Evolutionary conservation across 2,888 invertebrate species (phyloP), one percentile per base, ranked within the genome.

Genomic region (Epinotia brunnichana): DNA sequence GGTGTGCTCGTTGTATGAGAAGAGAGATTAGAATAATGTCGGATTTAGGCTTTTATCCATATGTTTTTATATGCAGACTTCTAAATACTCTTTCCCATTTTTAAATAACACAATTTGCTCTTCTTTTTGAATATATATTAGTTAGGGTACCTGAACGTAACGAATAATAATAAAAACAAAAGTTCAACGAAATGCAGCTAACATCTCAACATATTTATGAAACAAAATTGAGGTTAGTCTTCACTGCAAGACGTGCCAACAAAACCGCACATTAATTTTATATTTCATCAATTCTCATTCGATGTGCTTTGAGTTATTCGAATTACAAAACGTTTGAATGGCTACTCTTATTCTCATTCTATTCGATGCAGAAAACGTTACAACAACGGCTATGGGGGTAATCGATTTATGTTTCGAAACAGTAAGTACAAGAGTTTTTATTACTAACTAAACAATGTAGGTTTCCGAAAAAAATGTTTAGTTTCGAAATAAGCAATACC

Each of bases 201-300:
- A 53, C 7, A 7, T 17, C 62, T 41, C n/a, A n/a, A 63, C 29
- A 51, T 57, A 17, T 41, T 51, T 60, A 41, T 53, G 29, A 44
- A 54, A 60, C 24, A 41, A 15, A 44, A 71, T 60, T 66, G 41
- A 61, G 60, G 71, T 54, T 53, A 60, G 60, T 60, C 35, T 53
- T 24, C 19, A 44, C 39, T 64, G 39, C 66, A 56, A 71, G 60
- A 44, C 66, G 66, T 66, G 71, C 71, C 53, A 41, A 17, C 59
- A 53, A 66, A 35, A 71, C 66, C 66, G 71, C 71, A 61, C 60
- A 66, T 71, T 60, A 41, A 60, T 21, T 67, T 44, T 21, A 67
- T 21, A 67, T 71, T 71, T 53, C 66, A 71, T 71, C 53, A 61
- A 66, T 60, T 53, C 53, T 66, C 71, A 67, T 71, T 71, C 71